A percentile compares a stretch with the other conserved stretches of the same genome.
These are phyloP conservation scores for Neodiprion fabricii DNA, from an alignment of 1,140 invertebrate genomes.

Conservation along the genomic window DNA sequence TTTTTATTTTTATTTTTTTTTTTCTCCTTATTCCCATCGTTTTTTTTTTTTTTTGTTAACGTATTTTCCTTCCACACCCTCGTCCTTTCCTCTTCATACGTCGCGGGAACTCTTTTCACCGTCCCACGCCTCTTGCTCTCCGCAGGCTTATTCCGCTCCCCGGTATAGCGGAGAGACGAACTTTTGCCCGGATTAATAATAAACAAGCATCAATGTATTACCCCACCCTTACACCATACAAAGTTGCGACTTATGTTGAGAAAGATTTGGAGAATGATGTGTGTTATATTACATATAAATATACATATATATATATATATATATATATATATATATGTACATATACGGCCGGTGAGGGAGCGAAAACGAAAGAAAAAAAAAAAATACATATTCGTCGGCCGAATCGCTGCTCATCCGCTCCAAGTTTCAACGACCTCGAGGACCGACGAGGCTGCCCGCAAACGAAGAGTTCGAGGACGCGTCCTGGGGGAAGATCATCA, in stretches of 20 bases:
- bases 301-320: too few relatives aligned
- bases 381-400: too few relatives aligned
- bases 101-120: neutral
- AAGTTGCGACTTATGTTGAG: neutral
- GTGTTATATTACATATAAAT: neutral
- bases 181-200: neutral
- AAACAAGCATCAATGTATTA: conserved; percentile 5
- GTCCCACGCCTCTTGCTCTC: neutral
- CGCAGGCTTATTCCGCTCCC: too few relatives aligned
- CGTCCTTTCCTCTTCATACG: neutral
- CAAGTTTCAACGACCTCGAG: neutral
- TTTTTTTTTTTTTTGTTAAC: too few relatives aligned
- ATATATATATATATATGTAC: too few relatives aligned
- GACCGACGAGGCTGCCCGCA: neutral
- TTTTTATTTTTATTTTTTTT: neutral
- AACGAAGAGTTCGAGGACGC: neutral
- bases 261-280: conserved; percentile 2
- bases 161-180: too few relatives aligned
- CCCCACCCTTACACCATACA: neutral
- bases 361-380: too few relatives aligned
- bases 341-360: too few relatives aligned
- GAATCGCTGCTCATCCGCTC: neutral
- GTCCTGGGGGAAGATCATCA: neutral
- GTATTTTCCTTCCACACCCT: too few relatives aligned
- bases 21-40: neutral